These are phyloP conservation scores for Villa cingulata DNA, from an alignment of 2,888 invertebrate genomes.

Conservation along the genomic window DNA sequence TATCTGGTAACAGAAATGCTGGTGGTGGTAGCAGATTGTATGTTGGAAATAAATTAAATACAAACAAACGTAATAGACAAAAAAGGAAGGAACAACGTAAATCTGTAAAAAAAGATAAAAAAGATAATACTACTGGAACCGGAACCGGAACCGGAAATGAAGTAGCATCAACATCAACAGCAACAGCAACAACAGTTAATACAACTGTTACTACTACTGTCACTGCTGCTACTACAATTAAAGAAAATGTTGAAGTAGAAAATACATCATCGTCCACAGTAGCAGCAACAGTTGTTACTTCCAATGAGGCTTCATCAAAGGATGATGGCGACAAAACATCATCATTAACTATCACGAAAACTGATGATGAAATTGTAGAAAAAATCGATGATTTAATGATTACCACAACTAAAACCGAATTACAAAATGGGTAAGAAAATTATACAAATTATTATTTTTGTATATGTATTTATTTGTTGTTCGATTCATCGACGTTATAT, in stretches of 20 bases:
- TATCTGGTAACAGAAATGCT: constrained; percentile 10
- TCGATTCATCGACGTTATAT: too few relatives aligned
- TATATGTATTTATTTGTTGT: too few relatives aligned
- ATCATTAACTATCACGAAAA: constrained; percentile 1
- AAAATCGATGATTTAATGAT: constrained; percentile 10
- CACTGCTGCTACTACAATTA: background rate
- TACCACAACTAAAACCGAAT: constrained; percentile 14
- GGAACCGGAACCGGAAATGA: too few relatives aligned
- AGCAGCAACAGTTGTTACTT: background rate
- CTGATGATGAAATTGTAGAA: constrained; percentile 11
- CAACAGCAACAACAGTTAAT: background rate
- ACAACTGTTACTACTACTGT: background rate
- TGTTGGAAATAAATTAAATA: constrained; percentile 14
- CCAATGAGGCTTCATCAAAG: background rate
- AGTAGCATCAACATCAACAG: background rate
- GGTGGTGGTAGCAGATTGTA: constrained; percentile 12
- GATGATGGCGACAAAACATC: background rate
- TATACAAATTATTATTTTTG: too few relatives aligned
- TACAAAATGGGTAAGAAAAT: constrained; percentile 17
- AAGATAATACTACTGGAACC: background rate
- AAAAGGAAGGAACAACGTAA: constrained; percentile 13
- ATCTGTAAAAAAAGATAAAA: constrained; percentile 7
- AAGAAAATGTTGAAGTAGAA: background rate
- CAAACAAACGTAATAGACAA: constrained; percentile 16
- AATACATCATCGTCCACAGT: background rate